Evolutionary conservation across 2,888 invertebrate species (phyloP), one percentile per base, ranked within the genome.

Genomic region (Orthosia gracilis): DNA sequence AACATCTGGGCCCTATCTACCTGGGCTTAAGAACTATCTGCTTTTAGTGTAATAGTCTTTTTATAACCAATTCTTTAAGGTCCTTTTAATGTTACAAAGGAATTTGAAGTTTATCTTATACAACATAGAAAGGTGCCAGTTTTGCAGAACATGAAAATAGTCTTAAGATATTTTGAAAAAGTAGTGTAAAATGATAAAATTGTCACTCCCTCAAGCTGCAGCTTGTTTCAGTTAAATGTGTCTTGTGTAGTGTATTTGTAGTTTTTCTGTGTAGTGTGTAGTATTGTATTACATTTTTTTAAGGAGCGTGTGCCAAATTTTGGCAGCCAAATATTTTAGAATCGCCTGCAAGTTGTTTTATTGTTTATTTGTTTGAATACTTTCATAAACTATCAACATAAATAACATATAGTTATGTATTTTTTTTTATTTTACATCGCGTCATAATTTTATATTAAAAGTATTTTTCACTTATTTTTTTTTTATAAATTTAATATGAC

Each of bases 231-330:
- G 72, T 84, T 77, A 85, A 55, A 65, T 73, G 61, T 82, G 50
- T 70, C 1, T 52, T 76, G 86, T 79, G 66, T 77, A 71, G 80
- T 78, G 78, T 85, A 23, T n/a, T 54, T 55, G 50, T 59, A 9
- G 23, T 23, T 0, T 49, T 62, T 50, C 4, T 62, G 18, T 31
- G 12, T 26, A 31, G 3, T 50, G 40, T 67, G 50, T 69, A 59
- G 17, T 58, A n/a, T 63, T 13, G 49, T 21, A 31, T 52, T 31
- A 49, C 2, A 0, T 49, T 64, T 49, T 26, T 15, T 11, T 49
- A 13, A 59, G 1, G 21, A 15, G 4, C 50, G 13, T 7, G 18
- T 13, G 21, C 5, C 58, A 1, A 18, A 26, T 75, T 50, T 50
- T 11, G 5, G 12, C 47, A 71, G 31, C 18, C 2, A 26, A 7